Base-by-base conservation (phyloP, 2,888 invertebrate species). In the Ethmia dodecea region DNA sequence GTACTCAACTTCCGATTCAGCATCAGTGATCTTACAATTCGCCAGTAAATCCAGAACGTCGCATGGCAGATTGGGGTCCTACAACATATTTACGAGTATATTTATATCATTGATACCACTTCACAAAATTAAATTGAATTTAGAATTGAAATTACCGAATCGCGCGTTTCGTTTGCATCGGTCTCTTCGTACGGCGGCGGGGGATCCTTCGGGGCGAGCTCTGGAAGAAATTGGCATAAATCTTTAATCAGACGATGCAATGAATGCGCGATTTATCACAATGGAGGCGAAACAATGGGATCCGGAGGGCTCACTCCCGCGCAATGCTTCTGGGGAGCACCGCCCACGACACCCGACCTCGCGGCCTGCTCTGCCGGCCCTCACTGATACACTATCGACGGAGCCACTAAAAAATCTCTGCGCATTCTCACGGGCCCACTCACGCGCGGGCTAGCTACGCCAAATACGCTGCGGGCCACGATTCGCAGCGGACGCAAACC, bases 101-200 rank as follows among this genome's bases (percentile, higher is more conserved):
- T 5, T 18, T 12, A 13, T 25, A 12, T 24, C 10, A 33, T 13
- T n/a, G 18, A 18, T 12, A 15, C 13, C 25, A 30, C 20, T 30
- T 31, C 15, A 18, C 18, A 9, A 2, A n/a, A n/a, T 1, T 22
- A 22, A 22, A 22, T 22, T 22, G 22, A 22, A n/a, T 1, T 22
- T 1, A 1, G 8, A n/a, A 22, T 22, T 1, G n/a, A 22, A 22
- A 22, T 34, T 38, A 40, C 36, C 36, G 32, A 14, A 31, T 35
- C 31, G 10, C 34, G 13, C n/a, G 31, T 18, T 11, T 29, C 33
- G 8, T 22, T n/a, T 39, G 49, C 58, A 45, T 70, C 75, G 53
- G 68, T 72, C 55, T 74, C 78, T 53, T 64, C 63, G 53, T 83
- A 81, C 22, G 83, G 80, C 40, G 83, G 83, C 53, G 83, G 83